Evolutionary conservation across 2,113 vertebrate genomes (phyloP).

Genomic region (Leiothrix lutea): DNA sequence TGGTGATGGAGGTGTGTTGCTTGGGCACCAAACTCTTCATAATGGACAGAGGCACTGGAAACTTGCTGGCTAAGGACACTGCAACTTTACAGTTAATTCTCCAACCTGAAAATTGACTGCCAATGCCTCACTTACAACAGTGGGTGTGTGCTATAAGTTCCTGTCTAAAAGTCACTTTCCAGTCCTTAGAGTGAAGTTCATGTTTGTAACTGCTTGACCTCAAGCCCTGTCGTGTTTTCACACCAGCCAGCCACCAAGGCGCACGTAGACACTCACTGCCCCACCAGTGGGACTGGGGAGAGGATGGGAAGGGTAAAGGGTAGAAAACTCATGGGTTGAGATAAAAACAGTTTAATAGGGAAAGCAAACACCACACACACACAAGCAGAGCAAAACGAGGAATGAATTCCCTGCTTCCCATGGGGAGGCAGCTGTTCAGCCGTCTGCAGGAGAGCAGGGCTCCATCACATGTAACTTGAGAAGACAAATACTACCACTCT

Average conservation of each 20-base stretch:
- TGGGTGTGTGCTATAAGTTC: not conserved
- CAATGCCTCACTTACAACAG: not conserved
- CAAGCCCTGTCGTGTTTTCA: not conserved
- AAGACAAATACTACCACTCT: not conserved
- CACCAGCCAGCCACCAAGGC: not conserved
- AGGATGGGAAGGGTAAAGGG: not conserved
- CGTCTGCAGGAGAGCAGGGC: not conserved
- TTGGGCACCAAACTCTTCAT: not conserved
- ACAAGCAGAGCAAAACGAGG: not conserved
- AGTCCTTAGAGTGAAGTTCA: not conserved
- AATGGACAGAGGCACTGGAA: not conserved
- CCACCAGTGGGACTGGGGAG: not conserved
- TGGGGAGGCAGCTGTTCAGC: not conserved
- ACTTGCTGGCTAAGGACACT: not conserved
- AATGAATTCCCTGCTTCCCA: not conserved
- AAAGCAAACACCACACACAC: not conserved
- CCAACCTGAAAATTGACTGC: not conserved
- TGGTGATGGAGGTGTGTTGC: not conserved
- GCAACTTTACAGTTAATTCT: not conserved
- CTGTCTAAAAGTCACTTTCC: not conserved
- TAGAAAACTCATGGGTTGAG: not conserved
- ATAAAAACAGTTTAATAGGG: not conserved
- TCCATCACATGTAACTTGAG: no score
- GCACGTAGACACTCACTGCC: not conserved
- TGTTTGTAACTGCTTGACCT: not conserved